Percentiles rank a stretch among this genome's conserved stretches.
phyloP scores from a whole-genome alignment of 2,888 invertebrate species.

The Lasius platythorax region DNA sequence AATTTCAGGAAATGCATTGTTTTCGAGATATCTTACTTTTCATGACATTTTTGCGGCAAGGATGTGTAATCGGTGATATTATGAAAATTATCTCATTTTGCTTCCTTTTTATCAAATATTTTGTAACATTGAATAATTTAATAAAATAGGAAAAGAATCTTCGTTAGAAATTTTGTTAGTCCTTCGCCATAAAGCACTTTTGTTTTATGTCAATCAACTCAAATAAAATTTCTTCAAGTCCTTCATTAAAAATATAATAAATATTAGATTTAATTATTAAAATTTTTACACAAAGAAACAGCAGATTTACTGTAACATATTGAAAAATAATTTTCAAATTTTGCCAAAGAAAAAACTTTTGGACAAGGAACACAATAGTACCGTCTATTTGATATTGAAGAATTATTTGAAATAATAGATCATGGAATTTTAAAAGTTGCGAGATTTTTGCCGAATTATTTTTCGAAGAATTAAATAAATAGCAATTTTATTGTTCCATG shows the following conservation, averaged over 20 bases:
- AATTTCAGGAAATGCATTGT: neutral
- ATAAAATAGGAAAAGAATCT: neutral
- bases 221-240: neutral
- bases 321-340: neutral
- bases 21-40: neutral
- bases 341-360: neutral
- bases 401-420: neutral
- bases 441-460: neutral
- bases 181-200: neutral
- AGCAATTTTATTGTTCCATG: neutral
- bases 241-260: neutral
- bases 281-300: neutral
- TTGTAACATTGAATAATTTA: neutral
- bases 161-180: neutral
- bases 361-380: neutral
- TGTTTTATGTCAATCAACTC: neutral
- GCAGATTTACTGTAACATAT: neutral
- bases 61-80: neutral
- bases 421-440: neutral
- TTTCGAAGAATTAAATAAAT: neutral
- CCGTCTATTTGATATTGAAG: neutral
- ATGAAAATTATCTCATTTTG: neutral
- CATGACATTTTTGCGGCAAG: neutral
- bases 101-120: neutral
- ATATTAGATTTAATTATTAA: neutral